Evolutionary conservation across 2,113 vertebrate species (phyloP).

Genomic region (Sinocyclocheilus maitianheensis): DNA sequence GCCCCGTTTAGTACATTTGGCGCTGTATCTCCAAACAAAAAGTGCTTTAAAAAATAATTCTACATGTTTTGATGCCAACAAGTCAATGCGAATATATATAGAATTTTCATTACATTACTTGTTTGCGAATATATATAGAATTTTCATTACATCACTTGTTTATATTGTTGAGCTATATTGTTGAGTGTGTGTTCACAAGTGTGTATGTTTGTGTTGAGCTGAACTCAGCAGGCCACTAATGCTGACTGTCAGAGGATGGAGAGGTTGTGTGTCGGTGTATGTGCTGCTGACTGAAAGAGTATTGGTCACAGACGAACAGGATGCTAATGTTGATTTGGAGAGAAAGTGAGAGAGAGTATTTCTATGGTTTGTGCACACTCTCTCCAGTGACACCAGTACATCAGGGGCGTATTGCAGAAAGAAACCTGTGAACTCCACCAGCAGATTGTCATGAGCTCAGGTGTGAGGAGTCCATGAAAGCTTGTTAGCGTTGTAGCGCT

Average conservation of each 20-base stretch:
- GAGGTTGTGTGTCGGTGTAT: slow-evolving; percentile 6
- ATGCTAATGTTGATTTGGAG: not conserved
- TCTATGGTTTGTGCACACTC: not conserved
- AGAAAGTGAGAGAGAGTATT: not conserved
- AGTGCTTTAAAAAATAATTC: not conserved
- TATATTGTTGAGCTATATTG: not conserved
- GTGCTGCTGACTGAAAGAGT: not conserved
- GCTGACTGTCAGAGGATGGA: slow-evolving; percentile 38
- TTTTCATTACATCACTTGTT: not conserved
- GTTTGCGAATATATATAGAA: not conserved
- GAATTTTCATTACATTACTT: not conserved
- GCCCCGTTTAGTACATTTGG: not conserved
- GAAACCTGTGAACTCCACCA: not conserved
- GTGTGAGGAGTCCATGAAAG: not conserved
- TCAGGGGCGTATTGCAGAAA: not conserved
- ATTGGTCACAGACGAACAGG: not conserved
- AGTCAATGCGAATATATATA: not conserved
- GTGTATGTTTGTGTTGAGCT: slow-evolving; percentile 18
- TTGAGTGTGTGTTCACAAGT: not conserved
- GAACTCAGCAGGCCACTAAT: slow-evolving; percentile 5
- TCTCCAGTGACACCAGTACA: not conserved
- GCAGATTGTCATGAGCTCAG: not conserved
- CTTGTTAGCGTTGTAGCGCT: not conserved
- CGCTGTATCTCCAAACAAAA: not conserved
- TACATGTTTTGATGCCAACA: not conserved